Evolutionary conservation across 2,888 invertebrate species (phyloP), one percentile per base, ranked within the genome.

Genomic region (Oligia latruncula): DNA sequence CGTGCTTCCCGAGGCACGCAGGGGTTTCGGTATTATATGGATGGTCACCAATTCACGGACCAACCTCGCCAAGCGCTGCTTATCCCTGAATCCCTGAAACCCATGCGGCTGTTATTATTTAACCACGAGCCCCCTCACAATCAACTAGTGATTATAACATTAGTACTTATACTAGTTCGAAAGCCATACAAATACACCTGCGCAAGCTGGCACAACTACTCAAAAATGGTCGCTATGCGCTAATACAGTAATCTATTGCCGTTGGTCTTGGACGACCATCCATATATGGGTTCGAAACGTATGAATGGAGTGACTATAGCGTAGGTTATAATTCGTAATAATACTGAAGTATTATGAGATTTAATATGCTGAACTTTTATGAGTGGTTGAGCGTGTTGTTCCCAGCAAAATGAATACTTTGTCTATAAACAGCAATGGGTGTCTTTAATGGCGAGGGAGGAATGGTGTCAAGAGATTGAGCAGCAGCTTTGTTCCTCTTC

Each of bases 171-270:
- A 13, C 9, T 4, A 23, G 6, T 73, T 71, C 9, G n/a, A 66
- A 82, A 68, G 35, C 65, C 62, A 4, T 80, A 66, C 20, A 66
- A 67, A 76, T 71, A 60, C 72, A 73, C 72, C 23, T 85, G 73
- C 35, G 49, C 64, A 60, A 15, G 5, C 23, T 23, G 29, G 5
- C 29, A 29, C 72, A 29, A 76, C 66, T 23, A 77, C 82, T 46
- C 46, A 60, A 71, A 85, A 71, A 60, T 75, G 9, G 82, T 40
- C 62, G 29, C 62, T 65, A 58, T 58, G 75, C 65, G 4, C 64
- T 40, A 58, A 74, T 80, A 68, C 58, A 74, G 67, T 71, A 40
- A 84, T 68, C 60, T 46, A 60, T 52, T 67, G 71, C 65, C 49
- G 60, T 70, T 71, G 23, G 46, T 49, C n/a, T 62, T 49, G 17